phyloP scores from a whole-genome alignment of 2,888 invertebrate genomes.

The Synanthedon tipuliformis region DNA sequence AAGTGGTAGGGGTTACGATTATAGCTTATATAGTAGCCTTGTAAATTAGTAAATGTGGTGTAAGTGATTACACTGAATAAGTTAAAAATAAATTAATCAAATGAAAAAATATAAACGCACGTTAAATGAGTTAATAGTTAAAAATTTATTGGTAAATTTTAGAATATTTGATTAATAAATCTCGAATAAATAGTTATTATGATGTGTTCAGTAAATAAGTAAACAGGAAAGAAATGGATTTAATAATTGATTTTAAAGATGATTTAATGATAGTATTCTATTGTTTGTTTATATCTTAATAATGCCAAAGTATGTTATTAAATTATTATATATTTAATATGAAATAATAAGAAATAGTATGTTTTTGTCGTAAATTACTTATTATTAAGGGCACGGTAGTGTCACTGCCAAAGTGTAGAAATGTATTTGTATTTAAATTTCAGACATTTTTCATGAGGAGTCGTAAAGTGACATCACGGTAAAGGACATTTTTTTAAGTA shows the following conservation, averaged over 20 bases:
- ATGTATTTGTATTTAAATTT: neutral
- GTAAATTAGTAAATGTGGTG: constrained; percentile 44
- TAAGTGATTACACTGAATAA: constrained; percentile 20
- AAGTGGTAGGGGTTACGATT: constrained; percentile 4
- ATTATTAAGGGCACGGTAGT: no score
- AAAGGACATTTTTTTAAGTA: constrained; percentile 25
- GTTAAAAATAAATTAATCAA: constrained; percentile 17
- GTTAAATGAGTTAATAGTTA: constrained; percentile 15
- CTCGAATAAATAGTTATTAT: constrained; percentile 28
- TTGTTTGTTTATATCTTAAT: no score
- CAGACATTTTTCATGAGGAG: constrained; percentile 1
- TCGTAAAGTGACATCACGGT: no score
- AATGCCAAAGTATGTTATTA: no score
- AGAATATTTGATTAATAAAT: constrained; percentile 29
- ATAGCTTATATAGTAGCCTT: constrained; percentile 52
- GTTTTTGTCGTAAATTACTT: no score
- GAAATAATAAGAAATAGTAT: no score
- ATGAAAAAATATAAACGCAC: constrained; percentile 35
- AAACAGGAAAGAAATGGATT: constrained; percentile 1
- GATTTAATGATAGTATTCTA: no score
- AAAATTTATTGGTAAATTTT: constrained; percentile 25
- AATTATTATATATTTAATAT: no score
- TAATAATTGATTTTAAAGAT: neutral
- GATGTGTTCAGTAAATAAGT: constrained; percentile 51
- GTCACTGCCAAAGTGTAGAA: no score